Base-by-base conservation (phyloP, 2,888 invertebrate species). In the Leptogaster cylindrica region DNA sequence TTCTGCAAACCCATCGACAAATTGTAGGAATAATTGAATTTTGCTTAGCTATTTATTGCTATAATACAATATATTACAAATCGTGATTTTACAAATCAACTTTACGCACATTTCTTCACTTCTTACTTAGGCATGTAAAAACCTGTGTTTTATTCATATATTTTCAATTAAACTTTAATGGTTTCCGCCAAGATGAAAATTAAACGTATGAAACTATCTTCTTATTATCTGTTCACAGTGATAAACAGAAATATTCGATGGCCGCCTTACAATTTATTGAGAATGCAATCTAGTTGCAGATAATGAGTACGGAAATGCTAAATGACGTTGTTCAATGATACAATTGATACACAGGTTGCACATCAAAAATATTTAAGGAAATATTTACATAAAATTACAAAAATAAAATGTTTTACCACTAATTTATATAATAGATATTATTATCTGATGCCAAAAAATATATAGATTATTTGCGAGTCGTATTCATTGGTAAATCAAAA, bases 1-100 rank as follows among this genome's bases (percentile, higher is more conserved):
- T n/a, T n/a, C n/a, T n/a, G n/a, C n/a, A n/a, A n/a, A n/a, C n/a
- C n/a, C n/a, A n/a, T n/a, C n/a, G n/a, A n/a, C n/a, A n/a, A n/a
- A n/a, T n/a, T n/a, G n/a, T n/a, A n/a, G n/a, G n/a, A 41, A 41
- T 41, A 14, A 3, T 1, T 41, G 12, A 14, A 41, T 41, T 41
- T 16, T 16, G 14, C 55, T 55, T 55, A 55, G 18, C n/a, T 36
- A 55, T 55, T 55, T 55, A 55, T 55, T 55, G 33, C 55, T 55
- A 55, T 55, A 55, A 55, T 55, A 55, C 55, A 55, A 55, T 55
- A 55, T 55, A 36, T 55, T 55, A 55, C 55, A 55, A 55, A 39
- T 33, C 36, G 18, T 55, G 55, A 55, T 55, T 55, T 55, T 55
- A 36, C 8, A 55, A 55, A 39, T 55, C 52, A 41, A 41, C 41